Evolutionary conservation across 2,888 invertebrate species (phyloP), one percentile per base, ranked within the genome.

Genomic region (Liopterus haemorrhoidalis): DNA sequence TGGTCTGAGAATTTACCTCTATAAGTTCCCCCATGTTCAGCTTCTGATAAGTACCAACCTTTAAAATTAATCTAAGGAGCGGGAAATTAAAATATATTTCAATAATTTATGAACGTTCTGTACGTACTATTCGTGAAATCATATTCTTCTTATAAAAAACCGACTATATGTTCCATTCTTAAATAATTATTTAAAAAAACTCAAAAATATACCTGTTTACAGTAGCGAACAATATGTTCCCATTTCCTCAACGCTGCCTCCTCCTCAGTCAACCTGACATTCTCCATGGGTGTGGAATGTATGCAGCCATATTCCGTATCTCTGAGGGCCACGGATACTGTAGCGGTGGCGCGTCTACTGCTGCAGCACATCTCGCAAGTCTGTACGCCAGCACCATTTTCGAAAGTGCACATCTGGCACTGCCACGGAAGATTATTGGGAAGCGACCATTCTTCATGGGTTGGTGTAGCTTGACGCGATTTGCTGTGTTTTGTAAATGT

Each of bases 161-260:
- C n/a, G n/a, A n/a, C n/a, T n/a, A n/a, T n/a, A n/a, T n/a, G n/a
- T n/a, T n/a, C n/a, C n/a, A n/a, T n/a, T n/a, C n/a, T n/a, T n/a
- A n/a, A n/a, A n/a, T n/a, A n/a, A n/a, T n/a, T n/a, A n/a, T n/a
- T n/a, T n/a, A n/a, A n/a, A 16, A 5, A 25, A 28, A 12, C 9
- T 41, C 2, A 35, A 18, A 22, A 4, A 8, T 3, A 67, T 56
- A 85, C 85, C 68, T 89, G 82, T 59, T 83, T 82, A 65, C 94
- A 95, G 63, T 89, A 93, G 41, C 85, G 79, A 31, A 93, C 79
- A 47, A 95, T 95, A 58, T 88, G 83, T 60, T 91, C 84, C 91
- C 93, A 94, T 62, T 88, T 86, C 57, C 88, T 85, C 63, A 85
- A 75, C 4, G 92, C 92, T 63, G 91, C 85, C 51, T 82, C 81